Conservation (phyloP, 2,797 vertebrate species). For the Poecilia velifera region DNA sequence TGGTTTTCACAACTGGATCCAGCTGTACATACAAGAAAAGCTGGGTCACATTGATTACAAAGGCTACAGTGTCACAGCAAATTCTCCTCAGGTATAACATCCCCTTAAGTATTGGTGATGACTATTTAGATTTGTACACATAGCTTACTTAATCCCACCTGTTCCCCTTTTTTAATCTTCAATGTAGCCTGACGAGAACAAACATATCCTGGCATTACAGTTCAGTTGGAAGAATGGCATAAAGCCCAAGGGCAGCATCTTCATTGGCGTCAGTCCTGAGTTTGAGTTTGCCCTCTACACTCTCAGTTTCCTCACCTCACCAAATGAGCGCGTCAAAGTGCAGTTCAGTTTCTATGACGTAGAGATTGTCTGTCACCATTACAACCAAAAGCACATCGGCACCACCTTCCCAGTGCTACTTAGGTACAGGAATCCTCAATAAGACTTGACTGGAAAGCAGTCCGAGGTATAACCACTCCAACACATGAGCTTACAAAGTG, state of each 20-base stretch:
- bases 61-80: conserved; percentile 80
- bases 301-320: conserved; percentile 83
- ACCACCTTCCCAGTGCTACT: conserved; percentile 85
- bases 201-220: conserved; percentile 85
- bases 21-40: conserved; percentile 87
- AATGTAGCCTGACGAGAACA: conserved; percentile 83
- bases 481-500: conserved; percentile 42
- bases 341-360: conserved; percentile 84
- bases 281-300: conserved; percentile 87
- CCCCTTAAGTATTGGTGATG: not conserved
- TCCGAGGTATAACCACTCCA: conserved; percentile 22
- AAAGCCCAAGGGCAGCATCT: conserved; percentile 86
- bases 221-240: conserved; percentile 87
- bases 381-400: conserved; percentile 85
- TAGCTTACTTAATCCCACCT: not conserved
- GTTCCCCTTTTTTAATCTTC: not conserved
- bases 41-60: conserved; percentile 85
- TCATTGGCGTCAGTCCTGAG: conserved; percentile 85
- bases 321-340: conserved; percentile 82
- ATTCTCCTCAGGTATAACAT: conserved; percentile 76
- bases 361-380: conserved; percentile 85
- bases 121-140: not conserved
- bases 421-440: conserved; percentile 65
- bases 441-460: conserved; percentile 17
- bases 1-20: conserved; percentile 88